Evolutionary conservation across 2,888 invertebrate genomes (phyloP).

Genomic region (Chelonus formosanus): DNA sequence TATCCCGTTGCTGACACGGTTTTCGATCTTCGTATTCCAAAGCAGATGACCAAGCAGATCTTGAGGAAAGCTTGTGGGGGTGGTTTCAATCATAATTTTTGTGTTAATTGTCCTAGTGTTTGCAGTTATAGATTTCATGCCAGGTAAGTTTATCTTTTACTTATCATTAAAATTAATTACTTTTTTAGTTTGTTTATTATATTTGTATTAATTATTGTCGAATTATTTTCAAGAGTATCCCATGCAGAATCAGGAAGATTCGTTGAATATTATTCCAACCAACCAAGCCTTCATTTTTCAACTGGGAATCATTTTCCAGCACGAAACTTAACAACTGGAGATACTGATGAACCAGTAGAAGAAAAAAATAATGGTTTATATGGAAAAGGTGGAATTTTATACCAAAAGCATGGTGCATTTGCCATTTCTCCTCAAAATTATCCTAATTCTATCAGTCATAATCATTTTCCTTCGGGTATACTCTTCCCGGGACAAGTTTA

Average conservation of each 20-base stretch:
- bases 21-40: conserved; percentile 66
- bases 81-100: conserved; percentile 68
- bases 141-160: conserved; percentile 47
- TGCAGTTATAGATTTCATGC: conserved; percentile 58
- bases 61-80: conserved; percentile 59
- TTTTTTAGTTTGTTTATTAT: too few species aligned
- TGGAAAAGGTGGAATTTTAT: conserved; percentile 66
- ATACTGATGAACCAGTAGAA: background rate
- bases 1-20: conserved; percentile 55
- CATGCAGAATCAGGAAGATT: conserved; percentile 65
- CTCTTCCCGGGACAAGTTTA: conserved; percentile 64
- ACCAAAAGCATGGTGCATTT: conserved; percentile 67
- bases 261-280: conserved; percentile 68
- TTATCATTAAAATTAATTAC: too few species aligned
- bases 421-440: conserved; percentile 71
- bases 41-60: conserved; percentile 58
- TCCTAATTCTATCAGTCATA: conserved; percentile 67
- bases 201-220: too few species aligned
- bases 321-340: conserved; percentile 7
- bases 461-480: conserved; percentile 61
- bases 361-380: background rate
- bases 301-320: conserved; percentile 67
- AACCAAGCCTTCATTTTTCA: conserved; percentile 71
- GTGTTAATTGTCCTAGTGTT: conserved; percentile 54
- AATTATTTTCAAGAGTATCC: conserved; percentile 50